Conservation (phyloP, 2,797 vertebrate species). For the Prionace glauca region DNA sequence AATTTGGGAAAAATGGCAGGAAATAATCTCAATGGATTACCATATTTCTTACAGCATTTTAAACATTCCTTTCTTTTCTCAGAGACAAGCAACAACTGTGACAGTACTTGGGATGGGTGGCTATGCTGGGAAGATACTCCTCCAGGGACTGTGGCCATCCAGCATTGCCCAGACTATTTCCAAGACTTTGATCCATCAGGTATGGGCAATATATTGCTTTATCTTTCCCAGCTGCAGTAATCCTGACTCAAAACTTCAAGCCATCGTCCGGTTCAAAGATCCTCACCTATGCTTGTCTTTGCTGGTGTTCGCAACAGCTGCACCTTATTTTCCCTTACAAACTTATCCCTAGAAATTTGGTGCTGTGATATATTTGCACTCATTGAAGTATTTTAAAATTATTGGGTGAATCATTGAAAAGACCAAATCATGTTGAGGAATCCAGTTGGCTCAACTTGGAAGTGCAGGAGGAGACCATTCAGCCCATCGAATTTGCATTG, state of each 20-base stretch:
- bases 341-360: not conserved
- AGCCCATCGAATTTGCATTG: too few species aligned
- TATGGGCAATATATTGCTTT: constrained; percentile 44
- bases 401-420: not conserved
- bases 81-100: constrained; percentile 69
- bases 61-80: not conserved
- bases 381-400: not conserved
- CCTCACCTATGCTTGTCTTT: not conserved
- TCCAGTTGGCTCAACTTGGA: too few species aligned
- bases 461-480: too few species aligned
- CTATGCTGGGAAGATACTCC: constrained; percentile 85
- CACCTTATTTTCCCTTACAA: not conserved
- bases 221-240: not conserved
- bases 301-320: not conserved
- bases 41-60: not conserved
- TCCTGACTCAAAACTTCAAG: not conserved
- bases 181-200: constrained; percentile 93
- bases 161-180: constrained; percentile 92
- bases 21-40: not conserved
- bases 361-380: not conserved
- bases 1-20: not conserved
- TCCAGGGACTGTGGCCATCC: constrained; percentile 68
- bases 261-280: not conserved
- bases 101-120: constrained; percentile 96
- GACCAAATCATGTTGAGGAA: not conserved